Base-by-base conservation (phyloP, 2,888 invertebrate genomes). In the Lithophane semibrunnea region DNA sequence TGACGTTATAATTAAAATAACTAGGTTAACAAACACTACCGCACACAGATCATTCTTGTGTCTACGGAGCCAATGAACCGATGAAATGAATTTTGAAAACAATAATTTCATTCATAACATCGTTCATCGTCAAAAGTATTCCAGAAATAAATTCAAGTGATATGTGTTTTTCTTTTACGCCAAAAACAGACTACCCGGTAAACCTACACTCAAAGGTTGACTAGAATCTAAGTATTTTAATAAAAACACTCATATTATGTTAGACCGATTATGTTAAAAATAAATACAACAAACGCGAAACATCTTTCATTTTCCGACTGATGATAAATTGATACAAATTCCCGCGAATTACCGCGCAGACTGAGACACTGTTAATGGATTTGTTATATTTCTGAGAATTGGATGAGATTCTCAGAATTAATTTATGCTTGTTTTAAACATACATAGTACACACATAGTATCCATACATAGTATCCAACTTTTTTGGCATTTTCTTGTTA, bases 1-100 rank as follows among this genome's bases (percentile, higher is more conserved):
- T 76, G 47, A n/a, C 3, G 63, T 49, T 68, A 44, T 68, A 3
- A 65, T 71, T 78, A 58, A 60, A 72, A 58, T 66, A 63, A 60
- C 83, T 83, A 86, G 10, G 10, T 83, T 75, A 24, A 85, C 56
- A 79, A 77, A 79, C 47, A 83, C 83, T 88, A 87, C 77, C 74
- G 66, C 80, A 88, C 81, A 87, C 79, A 81, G 63, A 83, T 76
- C 16, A 42, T 58, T 74, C 70, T 79, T 78, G 82, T 79, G 80
- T 80, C 88, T 88, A 84, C 81, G 70, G 84, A 84, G 79, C 82
- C 79, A 73, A 54, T 66, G 44, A 58, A 68, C 24, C 1, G 72
- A 67, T 18, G 0, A 68, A 58, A 47, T 64, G 0, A 70, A 74
- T 71, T 85, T 81, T 71, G 42, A 49, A 75, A 58, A 63, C 13